Evolutionary conservation across 2,113 vertebrate species (phyloP).

Genomic region (Sula dactylatra): DNA sequence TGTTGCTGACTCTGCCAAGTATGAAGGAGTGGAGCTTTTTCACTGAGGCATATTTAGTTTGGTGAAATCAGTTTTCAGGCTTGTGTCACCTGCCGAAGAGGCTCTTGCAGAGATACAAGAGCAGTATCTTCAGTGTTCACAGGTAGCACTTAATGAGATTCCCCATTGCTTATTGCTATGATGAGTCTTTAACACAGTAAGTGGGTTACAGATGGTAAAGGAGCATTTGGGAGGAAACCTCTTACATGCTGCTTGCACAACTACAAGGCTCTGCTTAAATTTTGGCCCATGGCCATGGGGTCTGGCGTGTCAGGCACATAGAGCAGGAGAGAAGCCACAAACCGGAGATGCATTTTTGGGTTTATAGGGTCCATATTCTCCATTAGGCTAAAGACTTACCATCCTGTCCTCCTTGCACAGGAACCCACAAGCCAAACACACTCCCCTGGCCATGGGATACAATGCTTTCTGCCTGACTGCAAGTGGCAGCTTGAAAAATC

Average conservation of each 20-base stretch:
- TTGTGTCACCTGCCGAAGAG: background rate
- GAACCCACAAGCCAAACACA: background rate
- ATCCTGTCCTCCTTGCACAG: background rate
- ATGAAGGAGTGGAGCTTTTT: background rate
- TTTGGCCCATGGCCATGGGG: background rate
- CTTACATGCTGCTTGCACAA: background rate
- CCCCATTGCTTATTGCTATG: background rate
- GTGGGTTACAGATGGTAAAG: background rate
- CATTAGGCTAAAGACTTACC: background rate
- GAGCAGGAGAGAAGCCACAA: background rate
- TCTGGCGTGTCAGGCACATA: background rate
- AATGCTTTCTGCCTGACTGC: accelerated
- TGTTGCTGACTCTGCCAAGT: background rate
- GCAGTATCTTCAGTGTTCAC: background rate
- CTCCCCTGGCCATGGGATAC: background rate
- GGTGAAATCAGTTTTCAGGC: background rate
- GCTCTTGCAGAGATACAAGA: background rate
- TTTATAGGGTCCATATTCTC: background rate
- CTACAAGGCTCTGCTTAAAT: background rate
- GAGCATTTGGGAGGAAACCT: background rate
- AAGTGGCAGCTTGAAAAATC: background rate
- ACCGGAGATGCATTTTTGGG: background rate
- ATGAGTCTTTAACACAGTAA: background rate
- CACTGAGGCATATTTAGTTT: background rate
- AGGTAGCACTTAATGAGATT: background rate